A percentile compares a stretch with the other conserved stretches of the same genome.
phyloP scores from a whole-genome alignment of 1,140 invertebrate genomes.

The Pseudomyrmex concolor region DNA sequence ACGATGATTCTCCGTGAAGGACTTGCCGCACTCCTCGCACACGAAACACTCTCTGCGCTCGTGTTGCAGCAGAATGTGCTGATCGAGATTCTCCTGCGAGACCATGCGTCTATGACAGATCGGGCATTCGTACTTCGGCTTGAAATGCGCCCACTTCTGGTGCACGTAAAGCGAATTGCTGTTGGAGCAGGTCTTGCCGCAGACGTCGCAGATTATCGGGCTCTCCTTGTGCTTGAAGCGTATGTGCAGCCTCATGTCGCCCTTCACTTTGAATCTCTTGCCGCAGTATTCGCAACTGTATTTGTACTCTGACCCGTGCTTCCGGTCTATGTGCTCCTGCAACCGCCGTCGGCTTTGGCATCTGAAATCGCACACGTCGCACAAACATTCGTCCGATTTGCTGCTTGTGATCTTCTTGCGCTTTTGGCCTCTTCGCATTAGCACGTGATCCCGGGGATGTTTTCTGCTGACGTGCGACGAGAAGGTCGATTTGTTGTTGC shows the following conservation, averaged over 20 bases:
- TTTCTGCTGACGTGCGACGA: constrained; percentile 78
- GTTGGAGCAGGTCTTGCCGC: constrained; percentile 82
- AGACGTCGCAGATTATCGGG: constrained; percentile 84
- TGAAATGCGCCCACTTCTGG: constrained; percentile 79
- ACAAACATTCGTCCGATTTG: constrained; percentile 49
- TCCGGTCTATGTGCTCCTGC: constrained; percentile 86
- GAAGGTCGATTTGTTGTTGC: constrained; percentile 73
- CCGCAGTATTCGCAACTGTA: constrained; percentile 77
- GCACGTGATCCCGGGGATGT: constrained; percentile 46
- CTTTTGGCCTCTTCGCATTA: neutral
- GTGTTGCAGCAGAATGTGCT: constrained; percentile 78
- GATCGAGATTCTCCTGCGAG: constrained; percentile 78
- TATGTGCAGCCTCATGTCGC: constrained; percentile 82
- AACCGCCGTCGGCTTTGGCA: constrained; percentile 83
- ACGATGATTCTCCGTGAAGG: constrained; percentile 84
- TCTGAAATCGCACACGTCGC: constrained; percentile 80
- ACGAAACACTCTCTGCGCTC: constrained; percentile 77
- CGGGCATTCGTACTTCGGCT: constrained; percentile 79
- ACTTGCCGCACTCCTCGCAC: constrained; percentile 92
- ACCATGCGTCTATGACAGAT: constrained; percentile 79
- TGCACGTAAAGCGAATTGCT: constrained; percentile 76
- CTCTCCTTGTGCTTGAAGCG: constrained; percentile 83
- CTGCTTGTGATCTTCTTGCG: neutral
- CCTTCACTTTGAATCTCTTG: constrained; percentile 86
- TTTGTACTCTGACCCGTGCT: constrained; percentile 75